These are phyloP conservation scores for Colius striatus DNA, from an alignment of 2,113 vertebrate genomes.

Conservation along the genomic window DNA sequence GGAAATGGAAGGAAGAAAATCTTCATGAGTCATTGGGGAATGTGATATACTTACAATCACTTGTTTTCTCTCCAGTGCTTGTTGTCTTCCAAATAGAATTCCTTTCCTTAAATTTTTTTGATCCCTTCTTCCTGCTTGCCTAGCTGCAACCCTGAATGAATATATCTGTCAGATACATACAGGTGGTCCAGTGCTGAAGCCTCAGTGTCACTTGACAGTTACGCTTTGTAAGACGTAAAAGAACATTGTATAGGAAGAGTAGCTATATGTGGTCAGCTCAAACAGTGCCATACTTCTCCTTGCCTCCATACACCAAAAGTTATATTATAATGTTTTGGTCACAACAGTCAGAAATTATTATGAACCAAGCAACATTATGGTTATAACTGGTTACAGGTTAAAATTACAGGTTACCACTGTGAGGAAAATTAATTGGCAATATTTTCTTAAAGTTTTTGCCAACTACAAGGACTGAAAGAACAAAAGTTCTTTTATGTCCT, in stretches of 20 bases:
- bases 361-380: not conserved
- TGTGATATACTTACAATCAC: not conserved
- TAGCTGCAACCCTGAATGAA: not conserved
- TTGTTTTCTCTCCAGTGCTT: not conserved
- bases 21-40: not conserved
- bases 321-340: not conserved
- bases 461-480: slow-evolving; percentile 11
- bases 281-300: not conserved
- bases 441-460: slow-evolving; percentile 36
- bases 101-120: not conserved
- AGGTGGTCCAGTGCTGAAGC: not conserved
- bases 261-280: not conserved
- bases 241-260: not conserved
- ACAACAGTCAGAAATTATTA: not conserved
- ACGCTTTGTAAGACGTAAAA: not conserved
- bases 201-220: not conserved
- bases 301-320: not conserved
- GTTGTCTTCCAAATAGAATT: not conserved
- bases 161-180: not conserved
- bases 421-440: slow-evolving; percentile 54
- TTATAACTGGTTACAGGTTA: slow-evolving; percentile 52
- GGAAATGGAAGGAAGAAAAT: not conserved
- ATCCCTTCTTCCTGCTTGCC: not conserved
- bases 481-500: slow-evolving; percentile 29
- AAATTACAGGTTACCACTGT: slow-evolving; percentile 26